Evolutionary conservation across 2,113 vertebrate genomes (phyloP).

Genomic region (Pipa parva): DNA sequence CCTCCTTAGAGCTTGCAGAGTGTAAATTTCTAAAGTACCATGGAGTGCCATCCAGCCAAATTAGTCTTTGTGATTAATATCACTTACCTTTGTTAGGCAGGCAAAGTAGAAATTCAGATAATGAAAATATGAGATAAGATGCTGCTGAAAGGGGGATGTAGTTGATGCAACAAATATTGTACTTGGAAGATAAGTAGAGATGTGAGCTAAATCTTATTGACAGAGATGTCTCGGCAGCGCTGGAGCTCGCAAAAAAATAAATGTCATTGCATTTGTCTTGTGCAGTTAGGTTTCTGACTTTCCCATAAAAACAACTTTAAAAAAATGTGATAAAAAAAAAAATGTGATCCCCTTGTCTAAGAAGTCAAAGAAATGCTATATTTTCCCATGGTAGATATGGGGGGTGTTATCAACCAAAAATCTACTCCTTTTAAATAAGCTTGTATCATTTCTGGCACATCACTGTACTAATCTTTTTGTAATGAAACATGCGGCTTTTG

Average conservation of each 20-base stretch:
- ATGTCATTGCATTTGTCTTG: too few species aligned
- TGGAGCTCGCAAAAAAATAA: not conserved
- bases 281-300: too few species aligned
- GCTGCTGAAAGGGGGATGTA: slow-evolving; percentile 27
- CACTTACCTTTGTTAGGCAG: slow-evolving; percentile 40
- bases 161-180: slow-evolving; percentile 13
- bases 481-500: too few species aligned
- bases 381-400: too few species aligned
- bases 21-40: slow-evolving; percentile 38
- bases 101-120: slow-evolving; percentile 28
- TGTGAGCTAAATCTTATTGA: not conserved
- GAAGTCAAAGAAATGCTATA: too few species aligned
- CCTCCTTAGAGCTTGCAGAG: slow-evolving; percentile 36
- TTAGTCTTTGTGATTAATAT: slow-evolving; percentile 44
- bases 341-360: too few species aligned
- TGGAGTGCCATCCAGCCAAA: slow-evolving; percentile 39
- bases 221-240: slow-evolving; percentile 6
- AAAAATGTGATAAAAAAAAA: too few species aligned
- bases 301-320: too few species aligned
- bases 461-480: too few species aligned
- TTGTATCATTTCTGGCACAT: too few species aligned
- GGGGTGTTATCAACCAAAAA: too few species aligned
- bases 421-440: too few species aligned
- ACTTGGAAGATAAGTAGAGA: slow-evolving; percentile 3
- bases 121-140: slow-evolving; percentile 23